Evolutionary conservation across 2,888 invertebrate species (phyloP), one percentile per base, ranked within the genome.

Genomic region (Nymphalis urticae): DNA sequence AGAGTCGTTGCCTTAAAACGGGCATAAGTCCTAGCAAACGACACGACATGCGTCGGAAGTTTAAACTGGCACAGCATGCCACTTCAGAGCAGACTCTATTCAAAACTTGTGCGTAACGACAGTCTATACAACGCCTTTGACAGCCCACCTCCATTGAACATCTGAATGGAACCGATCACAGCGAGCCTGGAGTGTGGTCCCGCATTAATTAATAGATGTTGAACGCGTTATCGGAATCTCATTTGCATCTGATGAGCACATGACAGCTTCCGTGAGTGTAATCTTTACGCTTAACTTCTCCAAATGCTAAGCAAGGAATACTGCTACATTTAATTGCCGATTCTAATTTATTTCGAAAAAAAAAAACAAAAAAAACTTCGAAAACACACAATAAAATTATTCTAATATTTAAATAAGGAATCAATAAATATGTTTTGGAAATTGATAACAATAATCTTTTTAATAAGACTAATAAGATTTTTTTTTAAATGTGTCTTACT

Each of bases 11-110:
- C 68, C 66, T 73, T 72, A 66, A 71, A 75, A 73, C 70, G 72
- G 72, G 69, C 74, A 70, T 62, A 68, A 65, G 64, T 71, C 56
- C 64, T 47, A 63, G 64, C 68, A 66, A 67, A 70, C 70, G 70
- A 59, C 51, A 70, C 75, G 75, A 69, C 79, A 71, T 84, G 84
- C 84, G 85, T 87, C 84, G 86, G 85, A 87, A 86, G 83, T 82
- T 81, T 82, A 85, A 82, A 80, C 82, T 76, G 76, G 68, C 73
- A 71, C 72, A 73, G 68, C 72, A 70, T 72, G 69, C 70, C 73
- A 85, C 88, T 89, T 87, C 87, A 91, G 86, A 85, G 87, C 90
- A 91, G 89, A 89, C 90, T 83, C 88, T 86, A 91, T 91, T 90
- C 89, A 91, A 75, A 76, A 78, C 72, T 75, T 76, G 83, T 87